Base-by-base conservation (phyloP, 2,113 vertebrate species). In the Rhizomys pruinosus region DNA sequence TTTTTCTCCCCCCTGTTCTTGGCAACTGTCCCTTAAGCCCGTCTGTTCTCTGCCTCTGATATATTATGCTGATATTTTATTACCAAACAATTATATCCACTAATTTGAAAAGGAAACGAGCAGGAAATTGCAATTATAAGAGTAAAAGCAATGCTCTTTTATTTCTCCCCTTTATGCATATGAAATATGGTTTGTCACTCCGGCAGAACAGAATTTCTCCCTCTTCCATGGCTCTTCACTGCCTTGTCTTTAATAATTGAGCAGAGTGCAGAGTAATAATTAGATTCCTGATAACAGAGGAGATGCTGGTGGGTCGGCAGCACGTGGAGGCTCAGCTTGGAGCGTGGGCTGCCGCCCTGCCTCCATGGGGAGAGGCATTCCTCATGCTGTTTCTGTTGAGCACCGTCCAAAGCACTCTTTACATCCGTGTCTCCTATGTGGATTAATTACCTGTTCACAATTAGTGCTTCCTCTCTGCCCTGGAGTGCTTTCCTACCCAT, bases 51-150 rank as follows among this genome's bases (percentile, higher is more conserved):
- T 96, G 97, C 95, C 77, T 97, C 96, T 97, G 97, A 97, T 97
- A 97, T 97, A 97, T 97, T 97, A 97, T 97, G 96, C 96, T 97
- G 96, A 97, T 97, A 97, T 97, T 97, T 97, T 96, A 97, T 97
- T 97, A 97, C 96, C 97, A 97, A 97, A 97, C 97, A 97, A 97
- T 97, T 97, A 97, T 89, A 97, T 97, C 89, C 96, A 97, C 97
- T 97, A 97, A 97, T 97, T 97, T 97, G 97, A 97, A 97, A 97
- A 97, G 97, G 97, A 97, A 97, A 97, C 84, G 89, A 97, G 96
- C 95, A 97, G 97, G 97, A 97, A 97, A 97, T 97, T 97, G 95
- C 96, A 97, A 97, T 97, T 97, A 97, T 96, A 96, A 97, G 94
- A 97, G 95, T 96, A 97, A 97, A 97, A 97, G 96, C 96, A 97